Conservation (phyloP, 2,888 invertebrate species). For the Apotomis capreana region DNA sequence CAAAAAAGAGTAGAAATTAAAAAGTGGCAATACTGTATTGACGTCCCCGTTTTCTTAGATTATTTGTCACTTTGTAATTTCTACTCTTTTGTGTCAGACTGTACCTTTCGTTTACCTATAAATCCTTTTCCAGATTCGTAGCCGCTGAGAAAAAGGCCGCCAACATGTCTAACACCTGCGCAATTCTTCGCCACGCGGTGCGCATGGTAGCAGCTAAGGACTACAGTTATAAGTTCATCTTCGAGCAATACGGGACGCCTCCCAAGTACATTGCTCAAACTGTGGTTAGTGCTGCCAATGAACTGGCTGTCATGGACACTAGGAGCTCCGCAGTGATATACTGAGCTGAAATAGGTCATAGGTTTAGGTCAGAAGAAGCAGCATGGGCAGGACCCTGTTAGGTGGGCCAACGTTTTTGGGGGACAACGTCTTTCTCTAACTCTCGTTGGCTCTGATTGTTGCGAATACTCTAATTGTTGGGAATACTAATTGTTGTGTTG, state of each 20-base stretch:
- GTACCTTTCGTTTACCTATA: neutral
- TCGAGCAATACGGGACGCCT: conserved; percentile 57
- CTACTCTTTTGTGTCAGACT: too few species aligned
- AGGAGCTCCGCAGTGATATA: conserved; percentile 40
- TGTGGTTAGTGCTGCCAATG: conserved; percentile 54
- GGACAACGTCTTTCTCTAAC: too few species aligned
- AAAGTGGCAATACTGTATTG: too few species aligned
- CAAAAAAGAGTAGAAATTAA: too few species aligned
- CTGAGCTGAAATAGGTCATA: neutral
- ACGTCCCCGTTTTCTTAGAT: too few species aligned
- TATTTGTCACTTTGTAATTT: too few species aligned
- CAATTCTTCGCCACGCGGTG: conserved; percentile 58
- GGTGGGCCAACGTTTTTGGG: too few species aligned
- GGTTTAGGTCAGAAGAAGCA: neutral
- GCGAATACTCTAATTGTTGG: too few species aligned
- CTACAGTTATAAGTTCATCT: conserved; percentile 62
- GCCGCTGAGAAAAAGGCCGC: conserved; percentile 54
- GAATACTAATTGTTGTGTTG: too few species aligned
- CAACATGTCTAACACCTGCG: conserved; percentile 51
- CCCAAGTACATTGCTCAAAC: conserved; percentile 61
- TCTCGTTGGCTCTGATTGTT: too few species aligned
- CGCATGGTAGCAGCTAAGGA: conserved; percentile 51
- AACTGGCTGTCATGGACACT: conserved; percentile 48
- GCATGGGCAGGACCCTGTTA: too few species aligned
- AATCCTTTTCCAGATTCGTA: conserved; percentile 55